Conservation (phyloP, 2,797 vertebrate species). For the Myioborus melanocephalus region DNA sequence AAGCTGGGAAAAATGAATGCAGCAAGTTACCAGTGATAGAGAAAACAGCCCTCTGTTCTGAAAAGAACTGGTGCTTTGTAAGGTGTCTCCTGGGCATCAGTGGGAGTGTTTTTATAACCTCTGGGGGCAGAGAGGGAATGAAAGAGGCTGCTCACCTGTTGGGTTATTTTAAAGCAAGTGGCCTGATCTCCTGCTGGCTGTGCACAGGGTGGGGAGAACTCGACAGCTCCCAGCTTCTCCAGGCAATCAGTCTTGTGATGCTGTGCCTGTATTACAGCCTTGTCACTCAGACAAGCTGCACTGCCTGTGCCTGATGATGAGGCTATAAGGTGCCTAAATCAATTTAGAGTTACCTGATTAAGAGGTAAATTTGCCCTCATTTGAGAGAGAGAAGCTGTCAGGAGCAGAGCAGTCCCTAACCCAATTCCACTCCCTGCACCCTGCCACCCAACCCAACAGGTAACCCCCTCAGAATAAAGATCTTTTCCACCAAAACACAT, state of each 20-base stretch:
- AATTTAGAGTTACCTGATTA: neutral
- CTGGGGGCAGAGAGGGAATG: neutral
- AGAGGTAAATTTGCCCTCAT: neutral
- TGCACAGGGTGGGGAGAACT: neutral
- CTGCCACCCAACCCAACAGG: neutral
- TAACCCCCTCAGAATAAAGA: rapidly evolving
- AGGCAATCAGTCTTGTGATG: too few species aligned
- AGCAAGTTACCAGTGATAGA: neutral
- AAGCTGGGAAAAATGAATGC: neutral
- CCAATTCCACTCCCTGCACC: rapidly evolving
- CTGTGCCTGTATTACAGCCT: rapidly evolving
- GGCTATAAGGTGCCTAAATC: neutral
- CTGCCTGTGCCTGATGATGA: rapidly evolving
- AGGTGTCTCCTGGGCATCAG: neutral
- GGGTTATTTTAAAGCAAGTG: neutral
- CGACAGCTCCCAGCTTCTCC: rapidly evolving
- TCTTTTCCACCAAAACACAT: neutral
- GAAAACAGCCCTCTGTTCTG: neutral
- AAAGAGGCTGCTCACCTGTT: neutral
- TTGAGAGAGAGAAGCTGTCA: neutral
- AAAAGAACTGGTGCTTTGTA: neutral
- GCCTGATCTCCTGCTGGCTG: neutral
- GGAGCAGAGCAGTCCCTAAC: neutral
- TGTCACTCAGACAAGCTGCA: rapidly evolving
- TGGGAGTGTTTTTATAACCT: neutral